Percentiles rank a stretch among this genome's conserved stretches.
phyloP scores from a whole-genome alignment of 2,797 vertebrate species.

The Tauraco hartlaubi region DNA sequence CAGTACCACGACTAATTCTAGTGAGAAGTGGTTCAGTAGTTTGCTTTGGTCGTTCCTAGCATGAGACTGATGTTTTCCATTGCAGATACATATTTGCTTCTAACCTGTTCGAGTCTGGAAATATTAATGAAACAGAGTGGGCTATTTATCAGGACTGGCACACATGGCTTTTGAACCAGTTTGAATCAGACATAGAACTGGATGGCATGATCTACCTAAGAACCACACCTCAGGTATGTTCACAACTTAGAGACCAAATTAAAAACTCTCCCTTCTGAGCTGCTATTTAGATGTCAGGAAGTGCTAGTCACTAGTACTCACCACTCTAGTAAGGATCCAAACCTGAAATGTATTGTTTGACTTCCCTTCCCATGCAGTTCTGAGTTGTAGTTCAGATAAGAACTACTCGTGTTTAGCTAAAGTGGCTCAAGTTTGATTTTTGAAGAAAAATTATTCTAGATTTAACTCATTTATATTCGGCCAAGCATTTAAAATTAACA shows the following conservation, averaged over 20 bases:
- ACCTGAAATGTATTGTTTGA: background rate
- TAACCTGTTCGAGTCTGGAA: constrained; percentile 84
- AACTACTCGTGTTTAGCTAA: background rate
- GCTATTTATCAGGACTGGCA: constrained; percentile 89
- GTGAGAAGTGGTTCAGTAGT: background rate
- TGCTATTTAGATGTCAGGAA: background rate
- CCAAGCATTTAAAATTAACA: background rate
- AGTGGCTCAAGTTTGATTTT: background rate
- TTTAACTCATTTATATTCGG: background rate
- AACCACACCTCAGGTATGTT: constrained; percentile 84
- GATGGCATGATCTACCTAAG: constrained; percentile 88
- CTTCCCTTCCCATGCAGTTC: background rate
- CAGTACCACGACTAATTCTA: background rate
- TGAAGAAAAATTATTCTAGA: background rate
- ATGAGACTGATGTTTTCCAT: background rate
- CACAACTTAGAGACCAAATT: background rate
- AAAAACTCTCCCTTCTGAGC: background rate
- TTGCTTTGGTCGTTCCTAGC: background rate
- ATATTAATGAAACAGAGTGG: constrained; percentile 87
- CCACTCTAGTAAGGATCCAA: background rate
- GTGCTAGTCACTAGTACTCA: background rate
- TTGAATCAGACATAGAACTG: constrained; percentile 81
- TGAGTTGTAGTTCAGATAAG: background rate
- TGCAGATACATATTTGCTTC: constrained; percentile 88
- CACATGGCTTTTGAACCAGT: constrained; percentile 85